A percentile compares a stretch with the other conserved stretches of the same genome.
Evolutionary conservation across 2,113 vertebrate species (phyloP).

Genomic region (Carlito syrichta): DNA sequence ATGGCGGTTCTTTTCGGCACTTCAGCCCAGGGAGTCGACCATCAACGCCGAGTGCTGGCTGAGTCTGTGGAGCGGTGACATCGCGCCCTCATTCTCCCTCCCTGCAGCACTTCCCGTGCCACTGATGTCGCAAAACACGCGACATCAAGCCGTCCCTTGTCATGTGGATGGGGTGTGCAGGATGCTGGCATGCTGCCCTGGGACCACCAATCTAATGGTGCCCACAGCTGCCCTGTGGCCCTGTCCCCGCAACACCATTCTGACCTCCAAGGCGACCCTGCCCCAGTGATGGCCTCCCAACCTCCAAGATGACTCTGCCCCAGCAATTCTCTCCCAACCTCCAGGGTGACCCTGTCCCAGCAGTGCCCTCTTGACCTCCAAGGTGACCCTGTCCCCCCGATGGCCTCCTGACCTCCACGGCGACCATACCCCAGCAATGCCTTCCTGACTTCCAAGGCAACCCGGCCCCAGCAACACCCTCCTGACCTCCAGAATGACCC

Average conservation of each 20-base stretch:
- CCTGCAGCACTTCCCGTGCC: background rate
- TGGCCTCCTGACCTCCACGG: background rate
- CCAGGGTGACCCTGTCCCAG: background rate
- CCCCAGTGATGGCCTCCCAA: background rate
- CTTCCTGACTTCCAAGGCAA: background rate
- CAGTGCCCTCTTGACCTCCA: background rate
- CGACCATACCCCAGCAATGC: background rate
- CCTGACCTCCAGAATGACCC: background rate
- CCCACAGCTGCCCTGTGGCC: fast-evolving
- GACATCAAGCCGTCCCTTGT: background rate
- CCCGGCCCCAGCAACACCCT: background rate
- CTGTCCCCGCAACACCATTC: background rate
- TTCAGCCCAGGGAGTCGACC: background rate
- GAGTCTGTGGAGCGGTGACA: background rate
- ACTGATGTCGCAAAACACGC: fast-evolving
- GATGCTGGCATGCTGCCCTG: background rate
- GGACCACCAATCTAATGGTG: background rate
- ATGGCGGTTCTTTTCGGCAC: fast-evolving
- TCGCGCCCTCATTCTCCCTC: too few species aligned
- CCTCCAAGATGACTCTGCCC: background rate
- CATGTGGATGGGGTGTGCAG: fast-evolving
- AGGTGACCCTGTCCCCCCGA: background rate
- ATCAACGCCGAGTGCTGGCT: background rate
- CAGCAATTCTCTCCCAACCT: background rate
- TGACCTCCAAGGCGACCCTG: background rate